A percentile compares a stretch with the other conserved stretches of the same genome.
Conservation (phyloP, 2,888 invertebrate genomes). For the Amiota communis region DNA sequence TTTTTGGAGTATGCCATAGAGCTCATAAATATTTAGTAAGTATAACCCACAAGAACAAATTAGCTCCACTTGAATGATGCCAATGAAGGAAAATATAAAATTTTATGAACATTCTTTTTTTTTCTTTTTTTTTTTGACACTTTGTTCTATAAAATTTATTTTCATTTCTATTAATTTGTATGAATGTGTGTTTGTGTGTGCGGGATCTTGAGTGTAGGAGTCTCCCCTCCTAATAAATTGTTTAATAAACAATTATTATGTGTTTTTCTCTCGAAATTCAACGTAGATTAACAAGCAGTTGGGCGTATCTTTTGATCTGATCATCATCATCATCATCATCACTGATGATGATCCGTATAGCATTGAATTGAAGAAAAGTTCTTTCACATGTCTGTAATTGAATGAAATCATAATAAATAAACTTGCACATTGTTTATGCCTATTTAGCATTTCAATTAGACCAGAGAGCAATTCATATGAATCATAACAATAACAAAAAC, state of each 20-base stretch:
- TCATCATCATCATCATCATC: too few relatives aligned
- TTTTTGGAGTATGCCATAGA: background rate
- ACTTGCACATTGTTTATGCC: conserved; percentile 2
- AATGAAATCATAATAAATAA: conserved; percentile 27
- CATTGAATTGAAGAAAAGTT: background rate
- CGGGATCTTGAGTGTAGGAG: background rate
- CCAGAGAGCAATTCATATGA: conserved; percentile 52
- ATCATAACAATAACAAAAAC: conserved; percentile 61
- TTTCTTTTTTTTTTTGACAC: conserved; percentile 8
- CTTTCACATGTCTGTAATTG: background rate
- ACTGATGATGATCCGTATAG: too few relatives aligned
- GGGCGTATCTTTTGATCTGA: background rate
- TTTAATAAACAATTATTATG: conserved; percentile 64
- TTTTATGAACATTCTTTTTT: background rate
- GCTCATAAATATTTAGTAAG: background rate
- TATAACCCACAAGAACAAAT: background rate
- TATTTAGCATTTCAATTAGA: conserved; percentile 24
- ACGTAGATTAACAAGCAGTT: conserved; percentile 2
- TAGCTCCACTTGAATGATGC: conserved; percentile 5
- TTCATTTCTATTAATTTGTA: background rate
- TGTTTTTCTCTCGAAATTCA: background rate
- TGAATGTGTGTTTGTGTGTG: background rate
- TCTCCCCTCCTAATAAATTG: conserved; percentile 49
- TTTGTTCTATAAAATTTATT: conserved; percentile 1
- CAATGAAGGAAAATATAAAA: background rate